These are phyloP conservation scores for Drosophila prolongata DNA, from an alignment of 2,888 invertebrate genomes.

Conservation along the genomic window DNA sequence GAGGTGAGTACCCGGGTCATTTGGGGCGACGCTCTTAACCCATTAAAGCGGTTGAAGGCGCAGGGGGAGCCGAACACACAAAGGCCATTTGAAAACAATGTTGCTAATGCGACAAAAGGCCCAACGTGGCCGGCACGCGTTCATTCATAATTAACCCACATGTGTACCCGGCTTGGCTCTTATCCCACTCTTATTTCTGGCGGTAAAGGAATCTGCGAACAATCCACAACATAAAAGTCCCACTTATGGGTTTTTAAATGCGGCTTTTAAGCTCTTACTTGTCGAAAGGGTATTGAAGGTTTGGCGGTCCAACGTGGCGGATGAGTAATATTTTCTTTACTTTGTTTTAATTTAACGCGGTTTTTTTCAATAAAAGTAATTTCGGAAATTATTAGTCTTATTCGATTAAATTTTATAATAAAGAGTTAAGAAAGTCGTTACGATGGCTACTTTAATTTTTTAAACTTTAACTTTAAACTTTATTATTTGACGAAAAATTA, in stretches of 20 bases:
- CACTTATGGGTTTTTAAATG: constrained; percentile 70
- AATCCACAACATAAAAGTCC: constrained; percentile 58
- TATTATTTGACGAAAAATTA: too few relatives aligned
- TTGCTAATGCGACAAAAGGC: constrained; percentile 71
- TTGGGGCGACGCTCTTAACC: constrained; percentile 55
- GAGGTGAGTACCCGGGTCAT: constrained; percentile 87
- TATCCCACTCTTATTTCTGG: constrained; percentile 8
- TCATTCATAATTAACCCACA: constrained; percentile 74
- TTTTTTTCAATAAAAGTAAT: too few relatives aligned
- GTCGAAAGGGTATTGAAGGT: constrained; percentile 8
- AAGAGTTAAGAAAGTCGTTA: too few relatives aligned
- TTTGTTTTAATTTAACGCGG: too few relatives aligned
- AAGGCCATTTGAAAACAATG: constrained; percentile 47
- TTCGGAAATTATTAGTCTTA: too few relatives aligned
- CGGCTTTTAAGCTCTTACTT: constrained; percentile 58
- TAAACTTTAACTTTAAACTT: too few relatives aligned
- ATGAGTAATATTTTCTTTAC: too few relatives aligned
- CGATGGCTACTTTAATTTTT: too few relatives aligned
- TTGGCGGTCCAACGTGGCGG: neutral
- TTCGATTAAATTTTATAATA: too few relatives aligned
- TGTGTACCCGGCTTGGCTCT: constrained; percentile 27
- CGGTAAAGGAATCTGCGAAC: constrained; percentile 23
- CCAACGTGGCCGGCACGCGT: constrained; percentile 41
- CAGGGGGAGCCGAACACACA: constrained; percentile 18
- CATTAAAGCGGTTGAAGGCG: constrained; percentile 44